A percentile compares a stretch with the other conserved stretches of the same genome.
Evolutionary conservation across 1,140 invertebrate species (phyloP).

Genomic region (Odontomachus brunneus): DNA sequence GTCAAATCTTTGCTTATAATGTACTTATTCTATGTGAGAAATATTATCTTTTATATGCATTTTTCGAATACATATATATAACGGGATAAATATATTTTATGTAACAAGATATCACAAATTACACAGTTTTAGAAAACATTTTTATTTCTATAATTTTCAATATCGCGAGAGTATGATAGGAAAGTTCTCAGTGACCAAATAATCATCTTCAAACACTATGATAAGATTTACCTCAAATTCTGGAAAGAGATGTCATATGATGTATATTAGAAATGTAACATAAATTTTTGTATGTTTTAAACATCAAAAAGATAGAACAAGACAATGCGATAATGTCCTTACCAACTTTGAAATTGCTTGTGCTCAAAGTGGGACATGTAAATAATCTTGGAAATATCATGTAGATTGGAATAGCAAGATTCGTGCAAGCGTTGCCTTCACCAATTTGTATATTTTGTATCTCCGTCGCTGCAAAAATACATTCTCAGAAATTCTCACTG

Average conservation of each 20-base stretch:
- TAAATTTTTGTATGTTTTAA: slow-evolving; percentile 27
- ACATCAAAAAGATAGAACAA: slow-evolving; percentile 11
- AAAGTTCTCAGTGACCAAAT: slow-evolving; percentile 98
- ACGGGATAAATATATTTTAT: slow-evolving; percentile 56
- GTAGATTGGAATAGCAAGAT: slow-evolving; percentile 95
- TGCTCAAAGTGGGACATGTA: slow-evolving; percentile 96
- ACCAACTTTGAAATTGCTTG: slow-evolving; percentile 98
- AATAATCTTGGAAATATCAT: slow-evolving; percentile 98
- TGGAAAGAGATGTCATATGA: slow-evolving; percentile 84
- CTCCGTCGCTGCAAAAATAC: slow-evolving; percentile 92
- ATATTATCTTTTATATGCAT: slow-evolving; percentile 46
- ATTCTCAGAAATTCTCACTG: not conserved
- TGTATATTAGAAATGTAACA: not conserved
- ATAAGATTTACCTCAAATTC: slow-evolving; percentile 98
- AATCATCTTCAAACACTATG: slow-evolving; percentile 96
- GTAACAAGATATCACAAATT: slow-evolving; percentile 58
- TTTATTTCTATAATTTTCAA: slow-evolving; percentile 71
- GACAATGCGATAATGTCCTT: slow-evolving; percentile 76
- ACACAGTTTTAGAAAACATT: slow-evolving; percentile 65
- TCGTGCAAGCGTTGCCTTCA: slow-evolving; percentile 94
- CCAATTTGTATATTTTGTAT: slow-evolving; percentile 99
- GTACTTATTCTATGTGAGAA: not conserved
- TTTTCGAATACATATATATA: slow-evolving; percentile 53
- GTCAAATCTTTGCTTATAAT: not conserved
- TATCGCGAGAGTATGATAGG: slow-evolving; percentile 91